Percentiles rank a stretch among this genome's conserved stretches.
Conservation (phyloP, 2,888 invertebrate species). For the Drosophila nr. perissopoda region DNA sequence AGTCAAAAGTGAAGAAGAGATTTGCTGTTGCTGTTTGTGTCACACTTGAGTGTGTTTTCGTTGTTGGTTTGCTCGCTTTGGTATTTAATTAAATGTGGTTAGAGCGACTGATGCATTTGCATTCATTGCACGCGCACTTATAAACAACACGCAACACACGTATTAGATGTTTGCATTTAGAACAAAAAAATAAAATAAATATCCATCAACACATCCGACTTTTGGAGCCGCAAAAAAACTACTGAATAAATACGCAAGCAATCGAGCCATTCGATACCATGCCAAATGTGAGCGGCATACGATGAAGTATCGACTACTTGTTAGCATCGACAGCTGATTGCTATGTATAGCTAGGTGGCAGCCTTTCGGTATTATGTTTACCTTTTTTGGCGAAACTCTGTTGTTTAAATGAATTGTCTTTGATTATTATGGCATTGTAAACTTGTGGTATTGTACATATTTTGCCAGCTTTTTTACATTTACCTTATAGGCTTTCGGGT, state of each 20-base stretch:
- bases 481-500: not conserved
- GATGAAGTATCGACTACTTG: constrained; percentile 54
- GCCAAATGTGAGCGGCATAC: constrained; percentile 24
- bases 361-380: not conserved
- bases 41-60: constrained; percentile 10
- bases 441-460: not conserved
- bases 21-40: not conserved
- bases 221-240: constrained; percentile 64
- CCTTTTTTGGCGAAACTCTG: not conserved
- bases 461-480: rapidly evolving
- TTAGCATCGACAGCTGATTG: constrained; percentile 46
- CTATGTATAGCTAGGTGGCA: constrained; percentile 33
- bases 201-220: constrained; percentile 60
- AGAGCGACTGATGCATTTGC: constrained; percentile 23
- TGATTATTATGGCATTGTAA: rapidly evolving
- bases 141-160: constrained; percentile 63
- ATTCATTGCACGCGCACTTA: constrained; percentile 47
- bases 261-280: constrained; percentile 47
- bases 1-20: constrained; percentile 12
- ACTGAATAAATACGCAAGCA: constrained; percentile 55
- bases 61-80: constrained; percentile 30
- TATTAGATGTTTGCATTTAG: constrained; percentile 48
- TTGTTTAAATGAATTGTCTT: not conserved
- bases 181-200: constrained; percentile 58
- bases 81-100: constrained; percentile 15